Base-by-base conservation (phyloP, 2,888 invertebrate species). In the Escarpia spicata region DNA sequence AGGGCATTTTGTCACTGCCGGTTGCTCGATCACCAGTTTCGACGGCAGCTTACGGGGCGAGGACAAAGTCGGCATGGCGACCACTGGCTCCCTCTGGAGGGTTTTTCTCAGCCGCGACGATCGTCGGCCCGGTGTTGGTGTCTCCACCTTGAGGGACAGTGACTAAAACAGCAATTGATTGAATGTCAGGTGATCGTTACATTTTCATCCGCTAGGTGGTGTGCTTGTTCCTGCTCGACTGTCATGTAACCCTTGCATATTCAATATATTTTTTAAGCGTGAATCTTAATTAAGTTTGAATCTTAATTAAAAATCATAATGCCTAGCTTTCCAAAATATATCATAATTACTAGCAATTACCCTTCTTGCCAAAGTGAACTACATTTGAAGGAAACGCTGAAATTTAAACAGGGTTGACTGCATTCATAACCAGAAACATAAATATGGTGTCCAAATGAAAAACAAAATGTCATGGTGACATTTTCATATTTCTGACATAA, bases 81-180 rank as follows among this genome's bases (percentile, higher is more conserved):
- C 75, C 75, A 75, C 75, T 26, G 75, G 75, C 75, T 75, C 75
- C 75, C 75, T 75, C 4, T 75, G 75, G 75, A 75, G 75, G 75
- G 75, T 15, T 75, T 75, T 75, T 6, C 75, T 75, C 75, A 75
- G 75, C 75, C 93, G 93, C 31, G 92, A 52, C 12, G 92, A 91
- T 9, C 90, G 43, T 9, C 93, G 92, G 10, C 75, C 75, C 6
- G 92, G 91, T 8, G 92, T 75, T 26, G 92, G 92, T 15, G 92
- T 92, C 26, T 75, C 92, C 75, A 75, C 75, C 75, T n/a, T 75
- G 75, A 75, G 19, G 75, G 75, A 75, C n/a, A 75, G 75, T 26
- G 75, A 75, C 75, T 75, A 26, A 75, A 75, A 75, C 75, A 75
- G 75, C 19, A 15, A 75, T 75, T 26, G 75, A 6, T 75, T 2